Base-by-base conservation (phyloP, 2,113 vertebrate species). In the Seriola dumerili region DNA sequence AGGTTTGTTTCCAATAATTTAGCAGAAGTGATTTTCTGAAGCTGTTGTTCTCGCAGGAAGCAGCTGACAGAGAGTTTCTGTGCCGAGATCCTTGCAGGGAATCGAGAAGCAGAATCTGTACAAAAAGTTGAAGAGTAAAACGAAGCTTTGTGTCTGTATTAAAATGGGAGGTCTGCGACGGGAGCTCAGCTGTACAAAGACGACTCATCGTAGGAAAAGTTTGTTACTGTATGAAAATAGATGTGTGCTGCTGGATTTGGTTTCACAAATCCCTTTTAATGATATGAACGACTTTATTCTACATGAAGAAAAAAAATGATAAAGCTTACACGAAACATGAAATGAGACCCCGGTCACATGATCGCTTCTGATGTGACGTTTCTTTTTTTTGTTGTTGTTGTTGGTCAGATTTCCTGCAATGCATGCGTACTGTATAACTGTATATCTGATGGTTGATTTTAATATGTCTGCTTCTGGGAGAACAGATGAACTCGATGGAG, bases 141-240 rank as follows among this genome's bases (percentile, higher is more conserved):
- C 11, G 14, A 84, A 87, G 80, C 76, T 65, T 62, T 73, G 77
- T 63, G 52, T 76, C 58, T 29, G 75, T 72, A 62, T 85, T 80
- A 73, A 86, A 86, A 82, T 44, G 84, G 64, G 73, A 80, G 25
- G 32, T 68, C 55, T 83, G 79, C 42, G 34, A 75, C 4, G 64
- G 80, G 84, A 84, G 88, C 67, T 34, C 17, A 76, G 78, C 72
- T 76, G 69, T 87, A 90, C 78, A 88, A 84, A 88, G 75, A 87
- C 13, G 69, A 86, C 72, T 68, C 62, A 63, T 63, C 19, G 73
- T 86, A 83, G 77, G 80, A 89, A 86, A 85, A 81, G 69, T 79
- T 63, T 46, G 57, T 44, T 61, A 72, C 62, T 59, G 78, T 90
- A 90, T 90, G 92, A 90, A 93, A 91, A 91, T 88, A 92, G 80